Conservation (phyloP, 2,888 invertebrate genomes). For the Heteromurus nitidus region DNA sequence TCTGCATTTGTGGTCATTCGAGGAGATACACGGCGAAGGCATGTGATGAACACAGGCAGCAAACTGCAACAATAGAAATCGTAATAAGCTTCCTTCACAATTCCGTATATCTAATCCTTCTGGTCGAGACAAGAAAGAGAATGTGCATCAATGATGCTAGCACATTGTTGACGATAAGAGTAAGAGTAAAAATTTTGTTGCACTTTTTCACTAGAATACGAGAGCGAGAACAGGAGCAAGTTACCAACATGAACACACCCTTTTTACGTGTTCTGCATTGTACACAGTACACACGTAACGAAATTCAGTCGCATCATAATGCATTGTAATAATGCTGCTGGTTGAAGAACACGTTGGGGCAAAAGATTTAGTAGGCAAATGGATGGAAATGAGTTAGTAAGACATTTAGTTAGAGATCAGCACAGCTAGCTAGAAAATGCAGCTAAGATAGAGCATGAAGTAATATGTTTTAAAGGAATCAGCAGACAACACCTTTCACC, state of each 20-base stretch:
- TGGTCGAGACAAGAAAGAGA: neutral
- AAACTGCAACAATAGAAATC: neutral
- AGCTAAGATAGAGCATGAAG: slow-evolving; percentile 19
- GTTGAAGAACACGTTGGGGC: no score
- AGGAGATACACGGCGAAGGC: no score
- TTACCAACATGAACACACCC: slow-evolving; percentile 14
- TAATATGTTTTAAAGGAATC: slow-evolving; percentile 9
- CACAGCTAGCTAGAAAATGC: neutral
- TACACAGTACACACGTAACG: neutral
- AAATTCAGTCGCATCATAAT: no score
- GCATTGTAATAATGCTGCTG: no score
- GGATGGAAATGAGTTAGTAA: slow-evolving; percentile 13
- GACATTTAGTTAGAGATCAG: neutral
- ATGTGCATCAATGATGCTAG: neutral
- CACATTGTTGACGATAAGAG: neutral
- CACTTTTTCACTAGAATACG: neutral
- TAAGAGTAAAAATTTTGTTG: slow-evolving; percentile 5
- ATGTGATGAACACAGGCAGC: neutral
- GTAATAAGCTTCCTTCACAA: neutral
- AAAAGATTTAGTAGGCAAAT: slow-evolving; percentile 2
- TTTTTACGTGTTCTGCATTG: slow-evolving; percentile 12
- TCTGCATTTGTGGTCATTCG: no score
- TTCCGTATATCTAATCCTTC: neutral
- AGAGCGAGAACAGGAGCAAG: slow-evolving; percentile 14
- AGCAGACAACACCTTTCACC: slow-evolving; percentile 18